phyloP scores from a whole-genome alignment of 2,888 invertebrate genomes.

The Eupithecia centaureata region DNA sequence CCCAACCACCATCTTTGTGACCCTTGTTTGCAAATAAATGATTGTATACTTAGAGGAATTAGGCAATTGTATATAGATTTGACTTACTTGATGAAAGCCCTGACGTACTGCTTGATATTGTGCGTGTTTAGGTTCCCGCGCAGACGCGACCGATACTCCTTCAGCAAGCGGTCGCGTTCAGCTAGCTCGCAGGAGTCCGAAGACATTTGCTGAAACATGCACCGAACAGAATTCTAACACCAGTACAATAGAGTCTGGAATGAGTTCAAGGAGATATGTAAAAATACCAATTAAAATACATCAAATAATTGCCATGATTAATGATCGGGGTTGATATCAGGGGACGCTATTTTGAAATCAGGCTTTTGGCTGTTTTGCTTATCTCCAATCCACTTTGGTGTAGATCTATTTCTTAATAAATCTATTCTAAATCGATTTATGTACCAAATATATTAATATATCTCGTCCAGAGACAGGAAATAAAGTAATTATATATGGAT shows the following conservation, averaged over 20 bases:
- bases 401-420: too few species aligned
- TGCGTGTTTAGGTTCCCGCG: constrained; percentile 90
- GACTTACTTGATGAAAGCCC: constrained; percentile 91
- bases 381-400: too few species aligned
- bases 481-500: background rate
- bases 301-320: too few species aligned
- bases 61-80: too few species aligned
- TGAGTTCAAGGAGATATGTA: background rate
- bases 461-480: background rate
- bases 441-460: background rate
- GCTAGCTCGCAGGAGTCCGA: constrained; percentile 71
- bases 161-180: constrained; percentile 89
- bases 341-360: background rate
- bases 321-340: too few species aligned
- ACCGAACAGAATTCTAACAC: constrained; percentile 7
- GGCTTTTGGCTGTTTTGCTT: background rate
- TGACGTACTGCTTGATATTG: constrained; percentile 92
- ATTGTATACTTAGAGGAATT: too few species aligned
- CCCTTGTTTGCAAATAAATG: too few species aligned
- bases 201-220: constrained; percentile 67
- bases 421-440: too few species aligned
- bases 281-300: too few species aligned
- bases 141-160: constrained; percentile 90
- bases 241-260: background rate
- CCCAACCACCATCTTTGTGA: too few species aligned